phyloP scores from a whole-genome alignment of 2,888 invertebrate species.

The Phaedon cochleariae region DNA sequence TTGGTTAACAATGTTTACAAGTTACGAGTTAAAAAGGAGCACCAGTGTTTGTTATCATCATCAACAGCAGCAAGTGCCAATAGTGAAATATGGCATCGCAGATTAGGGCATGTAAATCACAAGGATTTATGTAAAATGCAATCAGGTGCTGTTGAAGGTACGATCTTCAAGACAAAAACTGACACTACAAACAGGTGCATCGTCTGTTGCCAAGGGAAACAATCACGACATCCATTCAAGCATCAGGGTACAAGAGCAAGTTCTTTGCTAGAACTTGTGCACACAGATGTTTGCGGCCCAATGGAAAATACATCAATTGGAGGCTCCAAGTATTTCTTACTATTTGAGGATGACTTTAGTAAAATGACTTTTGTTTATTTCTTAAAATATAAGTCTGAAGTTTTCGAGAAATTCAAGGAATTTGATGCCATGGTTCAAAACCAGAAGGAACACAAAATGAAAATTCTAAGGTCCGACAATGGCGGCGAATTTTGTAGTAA shows the following conservation, averaged over 20 bases:
- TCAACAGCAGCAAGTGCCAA: background rate
- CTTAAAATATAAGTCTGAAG: conserved; percentile 28
- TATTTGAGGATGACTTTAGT: conserved; percentile 32
- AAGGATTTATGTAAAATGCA: too few species aligned
- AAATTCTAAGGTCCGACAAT: too few species aligned
- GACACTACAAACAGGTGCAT: conserved; percentile 7
- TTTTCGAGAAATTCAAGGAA: conserved; percentile 24
- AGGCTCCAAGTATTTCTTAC: conserved; percentile 32
- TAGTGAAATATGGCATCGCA: conserved; percentile 24
- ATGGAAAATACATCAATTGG: conserved; percentile 29
- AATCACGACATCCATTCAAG: conserved; percentile 16
- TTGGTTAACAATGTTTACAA: background rate
- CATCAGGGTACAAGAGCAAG: background rate
- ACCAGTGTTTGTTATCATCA: background rate
- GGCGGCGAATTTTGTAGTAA: too few species aligned
- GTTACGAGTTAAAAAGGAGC: background rate
- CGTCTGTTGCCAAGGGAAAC: conserved; percentile 20
- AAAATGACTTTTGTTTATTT: conserved; percentile 35
- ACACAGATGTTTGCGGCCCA: conserved; percentile 34
- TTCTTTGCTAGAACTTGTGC: conserved; percentile 4
- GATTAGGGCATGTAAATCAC: too few species aligned
- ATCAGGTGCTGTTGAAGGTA: conserved; percentile 9
- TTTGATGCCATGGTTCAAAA: conserved; percentile 25
- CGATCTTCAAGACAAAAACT: background rate
- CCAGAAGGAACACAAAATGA: conserved; percentile 15